These are phyloP conservation scores for Bathynomus jamesi DNA, from an alignment of 1,140 invertebrate genomes.

Conservation along the genomic window DNA sequence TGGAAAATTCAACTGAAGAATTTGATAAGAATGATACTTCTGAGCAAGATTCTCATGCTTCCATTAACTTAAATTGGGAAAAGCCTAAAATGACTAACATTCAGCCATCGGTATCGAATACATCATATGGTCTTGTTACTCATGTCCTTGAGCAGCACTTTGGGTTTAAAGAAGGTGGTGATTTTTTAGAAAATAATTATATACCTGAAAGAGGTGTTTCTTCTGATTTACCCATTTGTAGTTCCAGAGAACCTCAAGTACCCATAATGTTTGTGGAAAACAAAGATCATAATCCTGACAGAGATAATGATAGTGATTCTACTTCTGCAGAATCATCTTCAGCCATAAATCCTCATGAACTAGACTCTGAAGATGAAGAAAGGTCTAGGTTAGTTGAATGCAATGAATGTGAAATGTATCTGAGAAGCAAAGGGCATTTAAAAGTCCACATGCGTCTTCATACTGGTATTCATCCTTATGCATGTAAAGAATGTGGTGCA, in stretches of 20 bases:
- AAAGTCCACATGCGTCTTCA: constrained; percentile 46
- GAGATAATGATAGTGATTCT: not conserved
- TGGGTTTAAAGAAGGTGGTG: not conserved
- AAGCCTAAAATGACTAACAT: not conserved
- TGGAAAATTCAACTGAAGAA: not conserved
- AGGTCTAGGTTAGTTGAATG: not conserved
- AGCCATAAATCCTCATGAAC: not conserved
- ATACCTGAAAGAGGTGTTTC: not conserved
- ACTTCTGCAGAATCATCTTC: not conserved
- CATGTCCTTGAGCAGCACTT: not conserved
- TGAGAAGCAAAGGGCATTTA: constrained; percentile 40
- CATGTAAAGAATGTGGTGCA: constrained; percentile 46
- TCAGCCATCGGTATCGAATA: not conserved
- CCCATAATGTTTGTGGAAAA: not conserved
- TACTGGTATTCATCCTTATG: constrained; percentile 47
- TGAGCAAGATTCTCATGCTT: not conserved
- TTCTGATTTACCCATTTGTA: not conserved
- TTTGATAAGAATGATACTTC: not conserved
- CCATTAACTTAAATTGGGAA: not conserved
- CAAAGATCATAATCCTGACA: not conserved
- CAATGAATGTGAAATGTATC: not conserved
- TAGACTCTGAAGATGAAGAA: not conserved
- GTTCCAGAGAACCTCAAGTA: not conserved
- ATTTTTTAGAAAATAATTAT: not conserved
- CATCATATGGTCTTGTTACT: not conserved